A percentile compares a stretch with the other conserved stretches of the same genome.
These are phyloP conservation scores for Mergus octosetaceus DNA, from an alignment of 2,797 vertebrate species.

Conservation along the genomic window DNA sequence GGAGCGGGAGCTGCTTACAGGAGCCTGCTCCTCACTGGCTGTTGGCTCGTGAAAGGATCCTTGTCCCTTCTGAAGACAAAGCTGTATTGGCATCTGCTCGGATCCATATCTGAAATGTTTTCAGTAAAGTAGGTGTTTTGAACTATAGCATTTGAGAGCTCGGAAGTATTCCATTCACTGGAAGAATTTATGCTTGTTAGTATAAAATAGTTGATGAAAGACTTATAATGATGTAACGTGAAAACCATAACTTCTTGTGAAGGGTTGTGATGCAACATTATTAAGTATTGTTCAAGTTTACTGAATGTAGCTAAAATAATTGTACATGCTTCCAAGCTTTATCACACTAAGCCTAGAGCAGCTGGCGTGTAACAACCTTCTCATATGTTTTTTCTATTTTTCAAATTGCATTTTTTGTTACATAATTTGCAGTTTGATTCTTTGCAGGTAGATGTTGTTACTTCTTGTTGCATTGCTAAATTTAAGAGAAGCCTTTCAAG, in stretches of 20 bases:
- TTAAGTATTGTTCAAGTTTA: background rate
- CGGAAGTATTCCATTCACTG: background rate
- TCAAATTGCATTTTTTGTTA: background rate
- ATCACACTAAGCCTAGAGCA: background rate
- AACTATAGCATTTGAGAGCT: background rate
- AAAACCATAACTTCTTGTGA: background rate
- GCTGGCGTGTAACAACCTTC: background rate
- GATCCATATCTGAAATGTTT: background rate
- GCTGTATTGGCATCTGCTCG: background rate
- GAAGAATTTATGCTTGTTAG: background rate
- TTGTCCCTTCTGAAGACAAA: background rate
- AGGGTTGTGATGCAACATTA: background rate
- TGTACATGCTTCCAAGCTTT: background rate
- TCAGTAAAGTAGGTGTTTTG: background rate
- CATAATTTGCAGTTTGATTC: background rate
- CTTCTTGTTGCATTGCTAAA: background rate
- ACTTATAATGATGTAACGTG: background rate
- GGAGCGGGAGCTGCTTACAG: background rate
- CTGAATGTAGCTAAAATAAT: background rate
- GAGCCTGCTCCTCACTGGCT: background rate
- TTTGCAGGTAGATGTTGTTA: background rate
- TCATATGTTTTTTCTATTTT: background rate
- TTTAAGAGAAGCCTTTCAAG: background rate
- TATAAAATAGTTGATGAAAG: background rate
- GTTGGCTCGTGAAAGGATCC: background rate